Evolutionary conservation across 2,797 vertebrate genomes (phyloP), one percentile per base, ranked within the genome.

Genomic region (Enteromius paludinosus): DNA sequence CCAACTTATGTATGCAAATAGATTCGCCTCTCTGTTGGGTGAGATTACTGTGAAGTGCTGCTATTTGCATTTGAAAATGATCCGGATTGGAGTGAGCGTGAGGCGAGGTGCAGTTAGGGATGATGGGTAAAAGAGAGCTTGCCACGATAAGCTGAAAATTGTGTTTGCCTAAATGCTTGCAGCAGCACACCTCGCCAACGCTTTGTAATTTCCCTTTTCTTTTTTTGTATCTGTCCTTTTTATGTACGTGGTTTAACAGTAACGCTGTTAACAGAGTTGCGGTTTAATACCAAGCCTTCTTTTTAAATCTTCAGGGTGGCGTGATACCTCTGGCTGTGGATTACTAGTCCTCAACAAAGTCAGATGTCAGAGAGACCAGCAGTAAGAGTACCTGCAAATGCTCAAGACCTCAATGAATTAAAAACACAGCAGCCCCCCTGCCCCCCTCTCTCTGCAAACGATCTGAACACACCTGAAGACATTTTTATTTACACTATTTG

Each of bases 1-100:
- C 83, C 86, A 87, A 87, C 83, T 88, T 89, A 85, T 84, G 83
- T 86, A 88, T 88, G 86, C 84, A 87, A 86, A 88, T 88, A 87
- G 86, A 88, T 89, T 88, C 81, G 86, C 83, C 86, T 86, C 89
- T 86, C 86, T 89, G 88, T 86, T 88, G 87, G 88, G 85, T 87
- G 87, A 90, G 88, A 90, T 90, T 89, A 89, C 86, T 88, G 88
- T 90, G 87, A 89, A 88, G 87, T 88, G 86, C 84, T 78, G 84
- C 85, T 84, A 89, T 88, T 88, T 90, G 88, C 88, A 89, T 89
- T 88, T 87, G 87, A 89, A 88, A 90, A 90, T 89, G 88, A 89
- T 89, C 88, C 86, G 87, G 88, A 88, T 87, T 89, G 88, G 82
- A 86, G 86, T 87, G 83, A 84, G 87, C 83, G 70, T 81, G 85